phyloP scores from a whole-genome alignment of 1,140 invertebrate species.

The Drosophila prosaltans region DNA sequence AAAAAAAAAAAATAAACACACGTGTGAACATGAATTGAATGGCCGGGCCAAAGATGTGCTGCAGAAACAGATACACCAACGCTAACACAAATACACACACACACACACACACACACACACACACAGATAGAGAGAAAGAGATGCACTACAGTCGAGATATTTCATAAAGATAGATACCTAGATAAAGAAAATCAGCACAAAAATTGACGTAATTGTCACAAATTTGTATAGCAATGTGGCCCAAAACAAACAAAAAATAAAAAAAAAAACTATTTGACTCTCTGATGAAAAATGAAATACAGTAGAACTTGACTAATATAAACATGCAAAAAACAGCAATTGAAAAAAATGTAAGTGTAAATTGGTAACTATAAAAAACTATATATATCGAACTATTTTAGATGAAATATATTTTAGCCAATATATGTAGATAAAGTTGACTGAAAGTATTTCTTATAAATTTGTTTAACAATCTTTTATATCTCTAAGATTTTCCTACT shows the following conservation, averaged over 20 bases:
- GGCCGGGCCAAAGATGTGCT: constrained; percentile 67
- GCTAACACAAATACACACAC: constrained; percentile 15
- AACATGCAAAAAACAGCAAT: too few relatives aligned
- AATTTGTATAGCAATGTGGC: constrained; percentile 45
- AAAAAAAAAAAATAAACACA: constrained; percentile 71
- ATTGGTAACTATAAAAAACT: too few relatives aligned
- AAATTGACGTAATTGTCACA: constrained; percentile 79
- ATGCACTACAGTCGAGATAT: constrained; percentile 25
- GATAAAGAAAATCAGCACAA: constrained; percentile 68
- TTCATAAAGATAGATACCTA: constrained; percentile 33
- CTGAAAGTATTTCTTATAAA: too few relatives aligned
- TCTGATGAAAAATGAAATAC: constrained; percentile 26
- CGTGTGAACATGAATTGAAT: constrained; percentile 74
- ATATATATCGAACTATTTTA: too few relatives aligned
- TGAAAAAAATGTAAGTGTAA: too few relatives aligned
- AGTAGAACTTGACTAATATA: background rate
- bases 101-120: constrained; percentile 11
- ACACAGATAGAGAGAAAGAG: background rate
- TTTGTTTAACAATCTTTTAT: too few relatives aligned
- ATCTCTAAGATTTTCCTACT: too few relatives aligned
- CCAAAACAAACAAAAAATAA: background rate
- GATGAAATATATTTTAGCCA: too few relatives aligned
- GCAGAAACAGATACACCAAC: constrained; percentile 51
- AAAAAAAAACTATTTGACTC: constrained; percentile 18
- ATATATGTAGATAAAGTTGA: too few relatives aligned